Conservation (phyloP, 2,888 invertebrate species). For the Phengaris alcon region DNA sequence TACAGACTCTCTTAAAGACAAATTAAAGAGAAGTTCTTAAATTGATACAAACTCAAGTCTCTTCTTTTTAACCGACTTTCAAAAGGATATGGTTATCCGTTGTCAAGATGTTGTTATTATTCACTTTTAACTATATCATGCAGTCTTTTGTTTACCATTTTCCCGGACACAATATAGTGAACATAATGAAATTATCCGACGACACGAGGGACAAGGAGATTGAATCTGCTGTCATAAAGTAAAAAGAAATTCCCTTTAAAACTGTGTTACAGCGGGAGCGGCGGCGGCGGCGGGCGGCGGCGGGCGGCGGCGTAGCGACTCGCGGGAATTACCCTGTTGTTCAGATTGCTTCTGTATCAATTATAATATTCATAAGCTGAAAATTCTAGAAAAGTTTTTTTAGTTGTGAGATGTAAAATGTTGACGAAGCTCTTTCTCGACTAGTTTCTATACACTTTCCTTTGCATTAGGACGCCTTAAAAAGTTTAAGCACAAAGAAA, state of each 20-base stretch:
- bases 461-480: no score
- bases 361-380: conserved; percentile 11
- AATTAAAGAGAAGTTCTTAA: no score
- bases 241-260: conserved; percentile 22
- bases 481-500: no score
- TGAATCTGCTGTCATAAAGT: conserved; percentile 21
- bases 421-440: no score
- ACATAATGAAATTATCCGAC: conserved; percentile 11
- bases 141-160: not conserved
- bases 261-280: not conserved
- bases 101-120: no score
- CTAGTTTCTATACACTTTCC: no score
- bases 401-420: no score
- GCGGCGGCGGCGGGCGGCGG: not conserved
- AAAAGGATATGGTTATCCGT: no score
- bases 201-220: conserved; percentile 16
- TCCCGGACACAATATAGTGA: not conserved
- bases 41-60: no score
- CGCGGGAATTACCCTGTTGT: not conserved
- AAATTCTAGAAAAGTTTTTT: not conserved
- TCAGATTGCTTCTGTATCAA: not conserved
- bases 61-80: no score
- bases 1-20: no score
- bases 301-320: not conserved
- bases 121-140: no score